A percentile compares a stretch with the other conserved stretches of the same genome.
These are phyloP conservation scores for Serripes groenlandicus DNA, from an alignment of 2,888 invertebrate genomes.

Conservation along the genomic window DNA sequence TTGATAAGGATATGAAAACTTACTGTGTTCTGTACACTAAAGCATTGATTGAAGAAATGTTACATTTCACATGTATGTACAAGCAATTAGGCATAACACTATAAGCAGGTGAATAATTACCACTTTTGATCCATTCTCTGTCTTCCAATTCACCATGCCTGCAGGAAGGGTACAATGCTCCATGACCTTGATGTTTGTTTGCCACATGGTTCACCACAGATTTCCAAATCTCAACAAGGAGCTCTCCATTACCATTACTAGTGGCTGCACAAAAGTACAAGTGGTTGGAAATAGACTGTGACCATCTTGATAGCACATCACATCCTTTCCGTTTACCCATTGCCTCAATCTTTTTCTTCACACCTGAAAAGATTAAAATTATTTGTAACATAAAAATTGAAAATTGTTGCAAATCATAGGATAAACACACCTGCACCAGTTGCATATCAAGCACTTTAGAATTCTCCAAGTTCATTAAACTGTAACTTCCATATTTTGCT, in stretches of 20 bases:
- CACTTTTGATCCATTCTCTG: constrained; percentile 58
- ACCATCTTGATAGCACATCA: constrained; percentile 33
- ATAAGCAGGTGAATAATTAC: no score
- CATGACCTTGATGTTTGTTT: constrained; percentile 58
- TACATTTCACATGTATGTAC: no score
- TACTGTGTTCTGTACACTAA: no score
- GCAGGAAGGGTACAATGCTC: constrained; percentile 53
- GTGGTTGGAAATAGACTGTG: constrained; percentile 27
- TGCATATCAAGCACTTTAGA: neutral
- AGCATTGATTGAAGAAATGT: no score
- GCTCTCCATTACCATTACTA: constrained; percentile 56
- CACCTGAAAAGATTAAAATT: constrained; percentile 46
- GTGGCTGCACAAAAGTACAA: constrained; percentile 50
- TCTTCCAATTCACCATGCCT: constrained; percentile 48
- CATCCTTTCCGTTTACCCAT: constrained; percentile 45
- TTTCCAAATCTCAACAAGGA: constrained; percentile 55
- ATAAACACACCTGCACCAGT: constrained; percentile 1
- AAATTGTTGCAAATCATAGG: no score
- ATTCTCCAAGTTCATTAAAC: neutral
- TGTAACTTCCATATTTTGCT: neutral
- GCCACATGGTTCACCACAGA: constrained; percentile 64
- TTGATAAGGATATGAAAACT: no score
- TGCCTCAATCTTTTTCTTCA: constrained; percentile 57
- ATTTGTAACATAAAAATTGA: no score
- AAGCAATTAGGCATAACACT: no score